Evolutionary conservation across 1,140 invertebrate species (phyloP).

Genomic region (Hylyphantes graminicola): DNA sequence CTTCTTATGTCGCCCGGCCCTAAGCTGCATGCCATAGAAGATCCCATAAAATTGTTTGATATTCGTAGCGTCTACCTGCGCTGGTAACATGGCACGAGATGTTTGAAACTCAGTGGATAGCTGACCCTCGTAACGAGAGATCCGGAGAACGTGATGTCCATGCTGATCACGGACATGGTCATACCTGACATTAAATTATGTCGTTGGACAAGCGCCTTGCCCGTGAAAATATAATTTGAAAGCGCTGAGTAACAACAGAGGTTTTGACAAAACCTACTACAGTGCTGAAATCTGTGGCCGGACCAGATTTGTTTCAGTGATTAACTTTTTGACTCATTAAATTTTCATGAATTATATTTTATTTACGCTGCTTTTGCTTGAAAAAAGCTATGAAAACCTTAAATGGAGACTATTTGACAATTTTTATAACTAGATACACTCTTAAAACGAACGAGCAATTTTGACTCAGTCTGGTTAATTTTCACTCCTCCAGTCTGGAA

Average conservation of each 20-base stretch:
- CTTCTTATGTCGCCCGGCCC: neutral
- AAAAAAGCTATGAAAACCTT: neutral
- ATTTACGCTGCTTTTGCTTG: too few species aligned
- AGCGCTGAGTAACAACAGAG: slow-evolving; percentile 31
- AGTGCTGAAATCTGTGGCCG: slow-evolving; percentile 24
- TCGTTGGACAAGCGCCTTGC: neutral
- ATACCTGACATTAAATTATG: slow-evolving; percentile 28
- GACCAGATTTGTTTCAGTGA: too few species aligned
- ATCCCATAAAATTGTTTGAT: slow-evolving; percentile 49
- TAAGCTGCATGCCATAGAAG: slow-evolving; percentile 10
- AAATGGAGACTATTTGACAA: too few species aligned
- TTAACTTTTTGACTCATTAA: too few species aligned
- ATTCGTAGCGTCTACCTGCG: slow-evolving; percentile 11
- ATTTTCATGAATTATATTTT: too few species aligned
- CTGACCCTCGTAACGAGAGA: slow-evolving; percentile 39
- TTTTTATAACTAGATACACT: too few species aligned
- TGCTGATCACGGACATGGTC: slow-evolving; percentile 17
- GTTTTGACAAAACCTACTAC: slow-evolving; percentile 30
- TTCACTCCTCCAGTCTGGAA: too few species aligned
- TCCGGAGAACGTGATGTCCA: slow-evolving; percentile 11
- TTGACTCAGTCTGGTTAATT: too few species aligned
- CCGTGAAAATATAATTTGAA: slow-evolving; percentile 40
- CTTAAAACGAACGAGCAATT: too few species aligned
- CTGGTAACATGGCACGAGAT: slow-evolving; percentile 7
- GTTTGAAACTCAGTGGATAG: slow-evolving; percentile 15